Base-by-base conservation (phyloP, 2,797 vertebrate genomes). In the Zalophus californianus region DNA sequence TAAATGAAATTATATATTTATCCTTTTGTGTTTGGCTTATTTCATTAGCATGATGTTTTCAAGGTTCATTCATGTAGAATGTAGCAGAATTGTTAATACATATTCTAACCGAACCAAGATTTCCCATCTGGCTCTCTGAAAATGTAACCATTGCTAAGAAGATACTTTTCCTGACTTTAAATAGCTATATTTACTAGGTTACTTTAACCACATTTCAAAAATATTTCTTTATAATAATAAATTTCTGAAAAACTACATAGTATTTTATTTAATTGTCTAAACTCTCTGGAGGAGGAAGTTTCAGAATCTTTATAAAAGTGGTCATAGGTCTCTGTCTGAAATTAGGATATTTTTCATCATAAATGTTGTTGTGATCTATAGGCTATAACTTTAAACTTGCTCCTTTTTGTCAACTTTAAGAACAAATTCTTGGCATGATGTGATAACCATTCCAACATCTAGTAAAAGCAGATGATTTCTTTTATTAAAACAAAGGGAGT, bases 401-500 rank as follows among this genome's bases (percentile, higher is more conserved):
- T 94, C 41, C 16, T 29, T 95, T 92, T 90, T 90, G 60, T 87
- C n/a, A 85, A 44, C 35, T 60, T 58, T 91, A 87, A 91, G 27
- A 70, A 48, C 77, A 77, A 58, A 11, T n/a, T 97, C 90, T 92
- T 94, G 29, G 5, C 14, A 97, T 48, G 12, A 41, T 62, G 44
- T 41, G 6, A 78, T 84, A 87, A 87, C 54, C 56, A 18, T 86
- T 95, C 5, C 80, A 78, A 14, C 2, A 93, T 85, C 12, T 92
- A 94, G 75, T 9, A 62, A 97, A 98, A 97, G 15, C 5, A 93
- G 48, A 77, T 11, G 44, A 27, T 91, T 91, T 90, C 27, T 41
- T 82, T 89, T 91, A 95, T 94, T 94, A 83, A 23, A 54, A 2
- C 0, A 84, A 79, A 92, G 8, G 16, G 48, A 96, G 52, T 25